These are phyloP conservation scores for Merodon equestris DNA, from an alignment of 2,888 invertebrate genomes.

Conservation along the genomic window DNA sequence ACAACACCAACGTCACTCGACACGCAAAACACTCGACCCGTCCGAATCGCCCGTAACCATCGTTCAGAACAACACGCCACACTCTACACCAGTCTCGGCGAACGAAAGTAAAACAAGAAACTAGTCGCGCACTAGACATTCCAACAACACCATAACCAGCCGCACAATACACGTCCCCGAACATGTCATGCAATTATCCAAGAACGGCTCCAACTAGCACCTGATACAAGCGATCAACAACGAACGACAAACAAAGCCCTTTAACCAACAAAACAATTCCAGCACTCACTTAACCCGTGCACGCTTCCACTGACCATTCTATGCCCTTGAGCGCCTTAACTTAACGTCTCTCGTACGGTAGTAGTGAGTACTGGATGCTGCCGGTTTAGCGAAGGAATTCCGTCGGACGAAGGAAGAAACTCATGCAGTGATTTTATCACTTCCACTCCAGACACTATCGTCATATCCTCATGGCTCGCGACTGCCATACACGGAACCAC, in stretches of 20 bases:
- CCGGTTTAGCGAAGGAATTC: no score
- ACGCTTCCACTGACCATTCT: slow-evolving; percentile 23
- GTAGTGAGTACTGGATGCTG: no score
- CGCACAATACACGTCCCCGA: slow-evolving; percentile 29
- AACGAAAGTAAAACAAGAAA: slow-evolving; percentile 39
- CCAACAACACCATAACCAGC: slow-evolving; percentile 38
- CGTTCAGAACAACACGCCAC: no score
- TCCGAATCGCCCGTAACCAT: no score
- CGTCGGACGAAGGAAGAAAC: slow-evolving; percentile 12
- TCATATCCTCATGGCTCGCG: no score
- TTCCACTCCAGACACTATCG: slow-evolving; percentile 48
- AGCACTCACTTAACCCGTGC: slow-evolving; percentile 33
- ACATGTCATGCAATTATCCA: slow-evolving; percentile 63
- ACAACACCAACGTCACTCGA: no score
- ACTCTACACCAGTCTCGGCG: no score
- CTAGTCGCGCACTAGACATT: slow-evolving; percentile 26
- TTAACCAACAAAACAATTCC: slow-evolving; percentile 34
- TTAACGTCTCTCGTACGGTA: not conserved
- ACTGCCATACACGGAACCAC: slow-evolving; percentile 22
- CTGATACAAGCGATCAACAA: slow-evolving; percentile 37
- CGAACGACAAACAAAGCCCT: slow-evolving; percentile 26
- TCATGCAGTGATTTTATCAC: slow-evolving; percentile 68
- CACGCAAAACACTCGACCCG: no score
- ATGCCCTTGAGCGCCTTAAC: slow-evolving; percentile 52
- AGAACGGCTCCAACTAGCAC: slow-evolving; percentile 29